A percentile compares a stretch with the other conserved stretches of the same genome.
Evolutionary conservation across 2,888 invertebrate species (phyloP).

Genomic region (Meta bourneti): DNA sequence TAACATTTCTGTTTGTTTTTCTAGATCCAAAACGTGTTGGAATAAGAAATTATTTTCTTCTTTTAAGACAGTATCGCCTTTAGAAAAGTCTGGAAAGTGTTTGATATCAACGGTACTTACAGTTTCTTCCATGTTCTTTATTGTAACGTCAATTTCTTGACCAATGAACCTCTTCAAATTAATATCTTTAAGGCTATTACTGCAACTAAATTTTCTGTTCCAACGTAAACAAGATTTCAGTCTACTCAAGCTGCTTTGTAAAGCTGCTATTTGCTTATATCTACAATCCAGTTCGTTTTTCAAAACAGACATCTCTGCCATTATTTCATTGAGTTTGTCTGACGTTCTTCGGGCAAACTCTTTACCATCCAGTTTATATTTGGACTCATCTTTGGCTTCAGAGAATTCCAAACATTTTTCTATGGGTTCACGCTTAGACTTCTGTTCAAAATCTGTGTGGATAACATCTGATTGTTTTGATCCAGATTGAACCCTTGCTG

Average conservation of each 20-base stretch:
- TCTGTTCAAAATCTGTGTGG: not conserved
- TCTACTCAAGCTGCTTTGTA: slow-evolving; percentile 13
- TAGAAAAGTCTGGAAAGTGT: not conserved
- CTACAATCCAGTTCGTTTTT: not conserved
- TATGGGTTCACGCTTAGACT: not conserved
- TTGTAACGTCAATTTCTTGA: slow-evolving; percentile 5
- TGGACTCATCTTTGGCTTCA: not conserved
- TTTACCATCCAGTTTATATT: not conserved
- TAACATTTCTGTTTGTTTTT: slow-evolving; percentile 28
- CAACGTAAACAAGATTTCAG: slow-evolving; percentile 31
- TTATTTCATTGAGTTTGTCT: not conserved
- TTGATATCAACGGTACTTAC: not conserved
- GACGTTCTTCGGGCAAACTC: not conserved
- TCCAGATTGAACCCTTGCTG: not conserved
- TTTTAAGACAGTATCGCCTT: not conserved
- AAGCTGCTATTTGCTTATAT: not conserved
- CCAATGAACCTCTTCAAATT: not conserved
- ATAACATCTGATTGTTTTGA: not conserved
- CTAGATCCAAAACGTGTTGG: not conserved
- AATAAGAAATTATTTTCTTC: slow-evolving; percentile 14
- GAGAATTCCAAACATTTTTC: not conserved
- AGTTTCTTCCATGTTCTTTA: slow-evolving; percentile 26
- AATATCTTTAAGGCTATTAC: not conserved
- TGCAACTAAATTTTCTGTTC: slow-evolving; percentile 12
- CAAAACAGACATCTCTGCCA: not conserved